phyloP scores from a whole-genome alignment of 2,113 vertebrate genomes.

The Lycaon pictus region DNA sequence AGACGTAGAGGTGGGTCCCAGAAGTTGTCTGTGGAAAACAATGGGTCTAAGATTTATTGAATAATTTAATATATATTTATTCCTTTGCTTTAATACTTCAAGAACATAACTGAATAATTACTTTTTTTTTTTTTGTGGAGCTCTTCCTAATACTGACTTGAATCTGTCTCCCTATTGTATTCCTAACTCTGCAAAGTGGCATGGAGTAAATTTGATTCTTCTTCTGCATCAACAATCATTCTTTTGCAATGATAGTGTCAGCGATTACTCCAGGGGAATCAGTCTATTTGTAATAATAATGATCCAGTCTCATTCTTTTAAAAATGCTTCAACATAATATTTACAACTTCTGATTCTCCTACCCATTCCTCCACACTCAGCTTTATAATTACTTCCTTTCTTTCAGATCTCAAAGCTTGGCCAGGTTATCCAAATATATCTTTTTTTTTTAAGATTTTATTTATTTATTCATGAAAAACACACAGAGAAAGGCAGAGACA shows the following conservation, averaged over 20 bases:
- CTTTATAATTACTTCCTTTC: not conserved
- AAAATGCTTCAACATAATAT: not conserved
- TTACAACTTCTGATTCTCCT: not conserved
- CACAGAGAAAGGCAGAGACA: too few relatives aligned
- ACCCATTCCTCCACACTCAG: not conserved
- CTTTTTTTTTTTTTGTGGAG: not conserved
- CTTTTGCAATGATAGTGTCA: not conserved
- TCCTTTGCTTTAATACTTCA: not conserved
- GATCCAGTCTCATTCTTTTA: not conserved
- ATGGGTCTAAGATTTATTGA: not conserved
- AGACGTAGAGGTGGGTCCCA: not conserved
- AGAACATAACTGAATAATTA: not conserved
- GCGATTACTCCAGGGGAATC: not conserved
- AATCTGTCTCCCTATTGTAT: not conserved
- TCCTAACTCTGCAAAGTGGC: not conserved
- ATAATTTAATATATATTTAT: not conserved
- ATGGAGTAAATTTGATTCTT: not conserved
- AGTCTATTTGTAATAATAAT: conserved; percentile 33
- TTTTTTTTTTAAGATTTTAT: too few relatives aligned
- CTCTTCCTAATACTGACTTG: not conserved
- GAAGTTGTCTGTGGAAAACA: not conserved
- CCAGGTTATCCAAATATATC: not conserved
- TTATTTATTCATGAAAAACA: too few relatives aligned
- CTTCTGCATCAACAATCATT: not conserved
- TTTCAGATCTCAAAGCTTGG: not conserved